Conservation (phyloP, 2,888 invertebrate species). For the Coremacera marginata region DNA sequence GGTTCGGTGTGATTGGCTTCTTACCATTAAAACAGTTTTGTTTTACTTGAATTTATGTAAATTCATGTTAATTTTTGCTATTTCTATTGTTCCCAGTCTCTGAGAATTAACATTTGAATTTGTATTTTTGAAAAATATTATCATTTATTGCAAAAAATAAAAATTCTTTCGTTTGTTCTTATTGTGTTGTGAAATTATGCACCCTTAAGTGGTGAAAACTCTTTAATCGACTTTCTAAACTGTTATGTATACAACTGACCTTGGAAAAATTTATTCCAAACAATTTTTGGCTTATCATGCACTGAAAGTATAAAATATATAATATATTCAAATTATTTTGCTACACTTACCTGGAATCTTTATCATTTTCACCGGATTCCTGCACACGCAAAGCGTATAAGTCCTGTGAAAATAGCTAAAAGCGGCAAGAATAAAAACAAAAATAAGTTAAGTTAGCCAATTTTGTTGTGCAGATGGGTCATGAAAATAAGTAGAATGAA, state of each 20-base stretch:
- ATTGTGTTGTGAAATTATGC: slow-evolving; percentile 54
- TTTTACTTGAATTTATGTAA: slow-evolving; percentile 13
- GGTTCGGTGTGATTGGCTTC: too few species aligned
- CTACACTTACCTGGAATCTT: slow-evolving; percentile 71
- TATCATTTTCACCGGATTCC: slow-evolving; percentile 73
- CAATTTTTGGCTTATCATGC: slow-evolving; percentile 48
- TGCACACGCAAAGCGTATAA: slow-evolving; percentile 81
- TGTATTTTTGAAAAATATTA: too few species aligned
- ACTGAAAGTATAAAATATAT: neutral
- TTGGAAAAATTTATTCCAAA: neutral
- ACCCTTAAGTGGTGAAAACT: slow-evolving; percentile 41
- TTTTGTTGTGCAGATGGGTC: too few species aligned
- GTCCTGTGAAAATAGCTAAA: slow-evolving; percentile 81
- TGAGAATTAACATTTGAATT: too few species aligned
- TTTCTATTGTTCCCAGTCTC: too few species aligned
- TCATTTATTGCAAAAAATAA: neutral
- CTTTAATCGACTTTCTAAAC: neutral
- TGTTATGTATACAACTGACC: neutral
- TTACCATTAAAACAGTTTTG: neutral
- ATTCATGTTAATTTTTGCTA: neutral
- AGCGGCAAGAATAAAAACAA: slow-evolving; percentile 50
- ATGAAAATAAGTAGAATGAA: too few species aligned
- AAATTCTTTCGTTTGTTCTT: neutral
- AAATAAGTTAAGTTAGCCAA: neutral
- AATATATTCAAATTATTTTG: neutral